phyloP scores from a whole-genome alignment of 1,140 invertebrate genomes.

The Stenopsyche tienmushanensis region DNA sequence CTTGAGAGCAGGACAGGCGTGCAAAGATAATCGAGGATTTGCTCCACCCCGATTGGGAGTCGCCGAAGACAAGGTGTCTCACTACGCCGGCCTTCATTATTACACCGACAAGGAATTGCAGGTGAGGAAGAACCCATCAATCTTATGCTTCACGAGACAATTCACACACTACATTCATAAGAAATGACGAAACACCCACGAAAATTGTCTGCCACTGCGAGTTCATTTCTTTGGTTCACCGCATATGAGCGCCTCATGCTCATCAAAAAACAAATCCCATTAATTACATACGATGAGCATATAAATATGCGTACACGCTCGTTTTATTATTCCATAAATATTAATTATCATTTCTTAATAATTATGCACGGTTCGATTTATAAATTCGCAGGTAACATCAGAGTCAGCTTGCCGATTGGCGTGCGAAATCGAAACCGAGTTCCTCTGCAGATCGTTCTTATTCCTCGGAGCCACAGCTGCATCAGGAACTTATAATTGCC shows the following conservation, averaged over 20 bases:
- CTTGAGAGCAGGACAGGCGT: slow-evolving; percentile 80
- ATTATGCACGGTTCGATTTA: background rate
- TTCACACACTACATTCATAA: no score
- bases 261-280: no score
- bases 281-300: no score
- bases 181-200: no score
- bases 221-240: no score
- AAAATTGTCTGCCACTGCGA: no score
- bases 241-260: no score
- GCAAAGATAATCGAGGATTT: slow-evolving; percentile 75
- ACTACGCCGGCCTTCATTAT: slow-evolving; percentile 88
- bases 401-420: slow-evolving; percentile 83
- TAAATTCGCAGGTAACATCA: slow-evolving; percentile 65
- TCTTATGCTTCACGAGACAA: no score
- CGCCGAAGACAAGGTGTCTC: slow-evolving; percentile 84
- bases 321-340: no score
- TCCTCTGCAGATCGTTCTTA: slow-evolving; percentile 87
- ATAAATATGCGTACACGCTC: no score
- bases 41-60: slow-evolving; percentile 81
- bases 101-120: slow-evolving; percentile 92
- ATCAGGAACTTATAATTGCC: slow-evolving; percentile 73
- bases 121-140: slow-evolving; percentile 47
- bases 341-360: no score
- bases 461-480: slow-evolving; percentile 62
- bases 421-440: slow-evolving; percentile 90